Conservation (phyloP, 1,140 invertebrate genomes). For the Varroa destructor region DNA sequence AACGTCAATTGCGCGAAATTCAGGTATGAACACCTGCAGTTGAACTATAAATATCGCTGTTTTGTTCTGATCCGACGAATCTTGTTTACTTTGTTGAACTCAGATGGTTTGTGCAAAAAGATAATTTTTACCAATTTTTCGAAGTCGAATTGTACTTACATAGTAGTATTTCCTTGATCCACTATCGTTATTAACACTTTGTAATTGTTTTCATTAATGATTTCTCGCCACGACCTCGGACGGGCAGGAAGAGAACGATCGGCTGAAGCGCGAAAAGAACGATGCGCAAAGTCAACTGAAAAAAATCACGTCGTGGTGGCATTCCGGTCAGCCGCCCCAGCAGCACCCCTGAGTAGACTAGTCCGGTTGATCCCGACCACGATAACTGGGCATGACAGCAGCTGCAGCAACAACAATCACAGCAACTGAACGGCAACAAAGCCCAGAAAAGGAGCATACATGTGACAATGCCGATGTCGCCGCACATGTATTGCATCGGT, state of each 20-base stretch:
- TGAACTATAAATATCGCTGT: neutral
- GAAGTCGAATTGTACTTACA: neutral
- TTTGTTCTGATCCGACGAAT: neutral
- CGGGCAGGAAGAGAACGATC: conserved; percentile 12
- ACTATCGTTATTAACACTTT: no score
- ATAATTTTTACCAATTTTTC: neutral
- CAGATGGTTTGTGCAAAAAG: neutral
- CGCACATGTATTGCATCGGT: no score
- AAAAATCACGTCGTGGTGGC: conserved; percentile 13
- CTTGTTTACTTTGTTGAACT: neutral
- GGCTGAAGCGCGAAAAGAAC: conserved; percentile 4
- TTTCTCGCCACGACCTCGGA: neutral
- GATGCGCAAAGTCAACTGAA: conserved; percentile 24
- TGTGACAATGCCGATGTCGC: no score
- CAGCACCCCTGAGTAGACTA: conserved; percentile 3
- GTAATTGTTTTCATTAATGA: neutral
- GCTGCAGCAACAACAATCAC: no score
- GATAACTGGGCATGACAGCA: no score
- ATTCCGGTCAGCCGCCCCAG: conserved; percentile 17
- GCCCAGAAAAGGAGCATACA: no score
- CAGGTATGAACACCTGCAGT: neutral
- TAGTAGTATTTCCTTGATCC: neutral
- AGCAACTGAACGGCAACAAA: no score
- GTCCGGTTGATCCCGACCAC: neutral
- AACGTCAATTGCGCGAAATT: neutral